Evolutionary conservation across 1,140 invertebrate genomes (phyloP).

Genomic region (Oppia nitens): DNA sequence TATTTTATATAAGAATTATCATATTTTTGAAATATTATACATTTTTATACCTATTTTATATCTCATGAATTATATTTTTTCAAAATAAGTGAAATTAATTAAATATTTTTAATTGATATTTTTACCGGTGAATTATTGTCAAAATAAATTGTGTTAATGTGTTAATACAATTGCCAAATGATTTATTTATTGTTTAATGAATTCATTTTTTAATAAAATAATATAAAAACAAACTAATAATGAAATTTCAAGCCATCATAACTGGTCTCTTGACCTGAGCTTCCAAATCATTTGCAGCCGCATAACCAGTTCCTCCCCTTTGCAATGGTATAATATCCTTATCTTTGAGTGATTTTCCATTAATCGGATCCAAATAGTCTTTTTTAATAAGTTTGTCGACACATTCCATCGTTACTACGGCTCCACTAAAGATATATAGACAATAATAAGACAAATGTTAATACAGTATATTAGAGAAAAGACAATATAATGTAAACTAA

Average conservation of each 20-base stretch:
- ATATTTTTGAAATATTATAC: not conserved
- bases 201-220: not conserved
- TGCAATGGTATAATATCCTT: slow-evolving; percentile 83
- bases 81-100: too few species aligned
- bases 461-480: not conserved
- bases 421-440: slow-evolving; percentile 46
- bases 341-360: slow-evolving; percentile 65
- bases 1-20: not conserved
- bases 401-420: slow-evolving; percentile 90
- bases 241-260: slow-evolving; percentile 49
- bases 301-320: slow-evolving; percentile 88
- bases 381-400: slow-evolving; percentile 90
- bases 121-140: too few species aligned
- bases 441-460: slow-evolving; percentile 7
- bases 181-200: not conserved
- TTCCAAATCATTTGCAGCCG: slow-evolving; percentile 64
- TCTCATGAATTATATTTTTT: not conserved
- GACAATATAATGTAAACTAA: slow-evolving; percentile 34
- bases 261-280: slow-evolving; percentile 70
- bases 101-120: too few species aligned
- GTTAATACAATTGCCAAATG: not conserved
- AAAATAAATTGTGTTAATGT: too few species aligned
- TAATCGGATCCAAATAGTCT: slow-evolving; percentile 91
- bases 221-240: not conserved
- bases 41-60: not conserved